These are phyloP conservation scores for Tragelaphus imberbis DNA, from an alignment of 2,113 vertebrate species.

Conservation along the genomic window DNA sequence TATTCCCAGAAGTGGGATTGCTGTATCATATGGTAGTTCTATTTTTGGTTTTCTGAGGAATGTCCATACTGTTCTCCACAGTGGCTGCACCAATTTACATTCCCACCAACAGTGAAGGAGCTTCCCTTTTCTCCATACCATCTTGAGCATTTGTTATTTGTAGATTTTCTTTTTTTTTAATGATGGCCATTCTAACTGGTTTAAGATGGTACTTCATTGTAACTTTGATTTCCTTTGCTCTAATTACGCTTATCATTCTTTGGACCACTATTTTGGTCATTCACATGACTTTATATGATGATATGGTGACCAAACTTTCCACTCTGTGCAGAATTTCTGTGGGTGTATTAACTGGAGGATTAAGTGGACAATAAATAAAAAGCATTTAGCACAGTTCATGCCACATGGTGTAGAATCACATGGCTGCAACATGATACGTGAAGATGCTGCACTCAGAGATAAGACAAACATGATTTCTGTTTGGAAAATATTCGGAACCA, in stretches of 20 bases:
- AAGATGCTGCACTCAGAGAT: not conserved
- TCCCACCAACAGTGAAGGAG: not conserved
- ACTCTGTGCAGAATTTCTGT: not conserved
- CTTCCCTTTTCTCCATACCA: not conserved
- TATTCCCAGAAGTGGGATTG: not conserved
- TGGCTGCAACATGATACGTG: rapidly evolving
- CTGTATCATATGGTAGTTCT: not conserved
- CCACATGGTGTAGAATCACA: not conserved
- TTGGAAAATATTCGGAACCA: not conserved
- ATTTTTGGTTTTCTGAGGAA: not conserved
- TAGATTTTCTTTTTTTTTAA: not conserved
- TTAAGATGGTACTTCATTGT: no score
- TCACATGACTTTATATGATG: rapidly evolving
- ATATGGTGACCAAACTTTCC: not conserved
- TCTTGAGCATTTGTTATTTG: not conserved
- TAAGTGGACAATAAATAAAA: not conserved
- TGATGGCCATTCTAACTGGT: not conserved
- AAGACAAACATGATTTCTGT: not conserved
- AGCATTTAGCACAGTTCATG: not conserved
- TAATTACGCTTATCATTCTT: not conserved
- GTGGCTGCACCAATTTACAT: not conserved
- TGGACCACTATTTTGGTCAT: not conserved
- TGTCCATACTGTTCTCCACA: not conserved
- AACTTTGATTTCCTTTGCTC: not conserved
- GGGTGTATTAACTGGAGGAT: rapidly evolving